Base-by-base conservation (phyloP, 2,888 invertebrate genomes). In the Drosophila prostipennis region DNA sequence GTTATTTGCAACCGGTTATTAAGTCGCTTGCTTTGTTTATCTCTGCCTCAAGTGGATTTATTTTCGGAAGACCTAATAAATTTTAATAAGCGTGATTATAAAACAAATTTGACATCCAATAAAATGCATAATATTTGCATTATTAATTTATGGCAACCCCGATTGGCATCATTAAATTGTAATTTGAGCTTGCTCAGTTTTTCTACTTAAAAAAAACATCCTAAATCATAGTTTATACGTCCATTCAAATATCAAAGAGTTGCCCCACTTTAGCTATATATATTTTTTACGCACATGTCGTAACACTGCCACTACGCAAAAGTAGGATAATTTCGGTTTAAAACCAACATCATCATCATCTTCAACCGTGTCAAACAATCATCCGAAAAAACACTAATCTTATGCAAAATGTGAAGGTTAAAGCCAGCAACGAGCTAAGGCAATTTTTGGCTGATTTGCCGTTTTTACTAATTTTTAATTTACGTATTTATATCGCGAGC, bases 361-460 rank as follows among this genome's bases (percentile, higher is more conserved):
- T 34, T 48, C 46, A 58, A 29, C n/a, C 65, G 46, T 67, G 65
- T 67, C 65, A 57, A 63, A 49, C 37, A 67, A 37, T 29, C 45
- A 55, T 29, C 34, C 23, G 11, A 59, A 61, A 36, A 23, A 45
- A 55, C 19, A 7, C 19, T 48, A 61, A 63, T 51, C 61, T 56
- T 52, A 39, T 40, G 71, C 75, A 49, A 81, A 82, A 81, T 81
- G 78, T 74, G 83, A 83, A 81, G 81, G 81, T 74, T 80, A 68
- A 52, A 45, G 46, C 26, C 43, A 48, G 39, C 54, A 37, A 43
- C 56, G 29, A 57, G 51, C 19, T 43, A 39, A 43, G 56, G 40
- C 40, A 58, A 65, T 64, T 65, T 71, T 65, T 40, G 40, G 29
- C 36, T 53, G 51, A 51, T 42, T 70, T 64, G 79, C 76, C 76